A percentile compares a stretch with the other conserved stretches of the same genome.
Evolutionary conservation across 2,113 vertebrate genomes (phyloP).

Genomic region (Psophia crepitans): DNA sequence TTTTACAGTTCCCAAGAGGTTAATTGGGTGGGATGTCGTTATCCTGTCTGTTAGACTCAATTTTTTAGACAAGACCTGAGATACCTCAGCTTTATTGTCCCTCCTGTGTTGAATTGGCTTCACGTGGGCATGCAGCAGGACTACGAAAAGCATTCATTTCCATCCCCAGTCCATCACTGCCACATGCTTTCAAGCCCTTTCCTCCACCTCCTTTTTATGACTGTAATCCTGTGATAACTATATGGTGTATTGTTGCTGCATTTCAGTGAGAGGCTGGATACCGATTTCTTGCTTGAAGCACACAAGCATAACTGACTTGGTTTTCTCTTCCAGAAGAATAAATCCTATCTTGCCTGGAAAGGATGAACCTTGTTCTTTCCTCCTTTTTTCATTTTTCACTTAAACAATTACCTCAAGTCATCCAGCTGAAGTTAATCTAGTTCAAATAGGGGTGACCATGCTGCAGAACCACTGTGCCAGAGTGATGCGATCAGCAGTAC

Average conservation of each 20-base stretch:
- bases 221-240: fast-evolving
- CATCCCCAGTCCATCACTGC: neutral
- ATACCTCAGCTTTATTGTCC: fast-evolving
- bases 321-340: neutral
- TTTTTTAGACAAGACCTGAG: neutral
- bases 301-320: fast-evolving
- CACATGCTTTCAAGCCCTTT: neutral
- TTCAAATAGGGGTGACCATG: neutral
- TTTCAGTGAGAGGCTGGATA: fast-evolving
- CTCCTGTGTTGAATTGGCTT: neutral
- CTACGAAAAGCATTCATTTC: neutral
- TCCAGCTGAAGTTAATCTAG: neutral
- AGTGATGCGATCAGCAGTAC: neutral
- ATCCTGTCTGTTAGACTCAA: neutral
- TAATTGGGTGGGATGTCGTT: neutral
- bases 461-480: neutral
- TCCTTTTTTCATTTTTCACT: neutral
- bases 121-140: fast-evolving
- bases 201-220: neutral
- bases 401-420: neutral
- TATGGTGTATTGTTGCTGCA: fast-evolving
- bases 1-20: neutral
- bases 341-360: neutral
- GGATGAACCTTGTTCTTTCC: fast-evolving
- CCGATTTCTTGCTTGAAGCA: neutral